Conservation (phyloP, 2,888 invertebrate genomes). For the Melikaiella ostensackeni region DNA sequence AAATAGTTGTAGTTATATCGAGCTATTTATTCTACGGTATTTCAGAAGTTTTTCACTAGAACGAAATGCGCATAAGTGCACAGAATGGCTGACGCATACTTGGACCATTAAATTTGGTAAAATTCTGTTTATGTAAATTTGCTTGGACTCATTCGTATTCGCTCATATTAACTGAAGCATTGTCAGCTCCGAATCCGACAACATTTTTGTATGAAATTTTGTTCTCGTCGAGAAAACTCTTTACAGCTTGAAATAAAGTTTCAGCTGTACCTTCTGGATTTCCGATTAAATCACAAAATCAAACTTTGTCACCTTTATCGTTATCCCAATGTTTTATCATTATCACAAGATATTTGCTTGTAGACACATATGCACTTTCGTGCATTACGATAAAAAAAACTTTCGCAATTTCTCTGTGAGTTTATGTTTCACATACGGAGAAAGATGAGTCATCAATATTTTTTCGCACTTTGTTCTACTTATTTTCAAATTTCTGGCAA, state of each 20-base stretch:
- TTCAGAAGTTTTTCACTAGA: no score
- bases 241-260: conserved; percentile 44
- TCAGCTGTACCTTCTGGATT: conserved; percentile 37
- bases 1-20: no score
- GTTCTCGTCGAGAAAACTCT: conserved; percentile 33
- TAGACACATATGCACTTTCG: not conserved
- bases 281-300: conserved; percentile 23
- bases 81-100: no score
- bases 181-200: conserved; percentile 46
- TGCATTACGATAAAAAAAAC: not conserved
- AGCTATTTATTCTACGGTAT: no score
- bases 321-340: not conserved
- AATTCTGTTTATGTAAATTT: no score
- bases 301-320: not conserved
- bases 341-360: not conserved
- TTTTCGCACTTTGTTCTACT: not conserved
- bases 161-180: conserved; percentile 48
- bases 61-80: no score
- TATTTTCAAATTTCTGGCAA: conserved; percentile 13
- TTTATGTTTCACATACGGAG: not conserved
- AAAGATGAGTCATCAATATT: not conserved
- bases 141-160: conserved; percentile 44
- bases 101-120: no score
- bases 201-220: conserved; percentile 48
- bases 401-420: not conserved